phyloP scores from a whole-genome alignment of 2,113 vertebrate species.

The Ammodytes marinus region DNA sequence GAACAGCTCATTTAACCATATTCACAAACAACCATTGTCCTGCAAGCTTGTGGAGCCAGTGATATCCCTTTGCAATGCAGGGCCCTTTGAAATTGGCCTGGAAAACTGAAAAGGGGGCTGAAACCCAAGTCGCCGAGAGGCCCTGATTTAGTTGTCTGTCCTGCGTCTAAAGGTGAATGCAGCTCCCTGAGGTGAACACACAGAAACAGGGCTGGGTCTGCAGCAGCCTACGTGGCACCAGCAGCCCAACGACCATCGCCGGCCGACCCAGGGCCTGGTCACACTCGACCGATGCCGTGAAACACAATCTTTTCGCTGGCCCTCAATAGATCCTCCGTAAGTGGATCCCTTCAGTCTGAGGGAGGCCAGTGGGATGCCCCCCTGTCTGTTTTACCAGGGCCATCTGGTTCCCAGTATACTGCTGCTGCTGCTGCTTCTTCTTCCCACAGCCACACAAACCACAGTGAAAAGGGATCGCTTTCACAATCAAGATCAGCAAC shows the following conservation, averaged over 20 bases:
- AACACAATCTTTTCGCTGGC: slow-evolving; percentile 74
- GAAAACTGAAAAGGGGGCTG: slow-evolving; percentile 64
- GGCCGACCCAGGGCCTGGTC: slow-evolving; percentile 55
- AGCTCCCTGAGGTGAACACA: slow-evolving; percentile 69
- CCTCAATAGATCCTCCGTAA: slow-evolving; percentile 81
- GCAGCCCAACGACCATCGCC: slow-evolving; percentile 33
- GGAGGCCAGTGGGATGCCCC: slow-evolving; percentile 69
- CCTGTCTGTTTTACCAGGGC: slow-evolving; percentile 69
- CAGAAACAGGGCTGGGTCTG: slow-evolving; percentile 56
- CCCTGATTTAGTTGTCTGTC: slow-evolving; percentile 72
- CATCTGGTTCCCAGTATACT: slow-evolving; percentile 74
- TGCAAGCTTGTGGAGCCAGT: slow-evolving; percentile 40
- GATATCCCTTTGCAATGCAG: slow-evolving; percentile 60
- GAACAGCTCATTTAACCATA: slow-evolving; percentile 53
- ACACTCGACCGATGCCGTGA: slow-evolving; percentile 78
- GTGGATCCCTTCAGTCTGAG: slow-evolving; percentile 66
- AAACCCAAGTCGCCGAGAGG: slow-evolving; percentile 71
- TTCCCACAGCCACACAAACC: slow-evolving; percentile 74
- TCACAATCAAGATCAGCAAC: slow-evolving; percentile 76
- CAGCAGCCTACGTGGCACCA: slow-evolving; percentile 62
- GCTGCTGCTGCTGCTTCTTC: slow-evolving; percentile 26
- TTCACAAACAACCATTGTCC: slow-evolving; percentile 69
- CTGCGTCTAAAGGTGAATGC: slow-evolving; percentile 66
- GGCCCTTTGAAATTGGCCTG: slow-evolving; percentile 58
- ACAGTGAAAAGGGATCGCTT: slow-evolving; percentile 76